These are phyloP conservation scores for Urocynchramus pylzowi DNA, from an alignment of 2,113 vertebrate genomes.

Conservation along the genomic window DNA sequence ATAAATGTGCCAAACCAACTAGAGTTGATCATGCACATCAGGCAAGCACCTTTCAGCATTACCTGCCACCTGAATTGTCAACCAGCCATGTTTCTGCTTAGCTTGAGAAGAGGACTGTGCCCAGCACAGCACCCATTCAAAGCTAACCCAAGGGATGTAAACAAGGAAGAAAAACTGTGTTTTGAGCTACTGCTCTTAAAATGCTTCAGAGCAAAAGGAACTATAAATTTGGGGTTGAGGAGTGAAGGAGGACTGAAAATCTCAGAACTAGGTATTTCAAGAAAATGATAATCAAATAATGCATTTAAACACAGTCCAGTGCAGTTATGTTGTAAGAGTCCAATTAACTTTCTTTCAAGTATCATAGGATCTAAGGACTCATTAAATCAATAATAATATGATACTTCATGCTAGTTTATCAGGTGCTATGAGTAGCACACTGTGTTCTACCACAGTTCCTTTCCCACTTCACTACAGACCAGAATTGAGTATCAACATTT, in stretches of 20 bases:
- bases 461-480: neutral
- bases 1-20: neutral
- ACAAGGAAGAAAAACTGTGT: neutral
- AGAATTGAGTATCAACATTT: neutral
- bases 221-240: neutral
- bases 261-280: neutral
- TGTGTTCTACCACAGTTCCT: neutral
- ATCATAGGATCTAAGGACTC: neutral
- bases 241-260: neutral
- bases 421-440: neutral
- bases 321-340: neutral
- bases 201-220: neutral
- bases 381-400: neutral
- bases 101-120: neutral
- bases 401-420: neutral
- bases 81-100: neutral
- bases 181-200: neutral
- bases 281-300: neutral
- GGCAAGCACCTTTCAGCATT: neutral
- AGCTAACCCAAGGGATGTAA: neutral
- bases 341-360: neutral
- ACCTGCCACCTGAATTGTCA: neutral
- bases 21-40: neutral
- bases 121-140: neutral
- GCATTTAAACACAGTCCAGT: neutral